phyloP scores from a whole-genome alignment of 1,140 invertebrate genomes.

The Drosophila lacteicornis region DNA sequence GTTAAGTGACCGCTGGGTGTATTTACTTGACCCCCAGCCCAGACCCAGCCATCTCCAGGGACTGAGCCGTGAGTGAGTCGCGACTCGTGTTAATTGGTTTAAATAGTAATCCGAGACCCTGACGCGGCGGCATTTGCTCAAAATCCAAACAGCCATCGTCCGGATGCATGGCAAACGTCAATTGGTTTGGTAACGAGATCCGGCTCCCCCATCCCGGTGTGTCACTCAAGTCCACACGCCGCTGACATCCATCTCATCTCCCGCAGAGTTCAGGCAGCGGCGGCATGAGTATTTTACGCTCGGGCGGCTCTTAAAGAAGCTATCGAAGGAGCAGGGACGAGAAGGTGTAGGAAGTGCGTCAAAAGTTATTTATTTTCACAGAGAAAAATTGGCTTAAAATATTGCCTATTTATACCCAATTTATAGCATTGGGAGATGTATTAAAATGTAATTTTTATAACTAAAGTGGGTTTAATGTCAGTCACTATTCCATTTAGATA shows the following conservation, averaged over 20 bases:
- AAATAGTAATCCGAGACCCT: conserved; percentile 72
- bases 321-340: not conserved
- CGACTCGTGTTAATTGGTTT: conserved; percentile 75
- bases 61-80: conserved; percentile 21
- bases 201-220: conserved; percentile 1
- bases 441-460: not conserved
- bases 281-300: conserved; percentile 32
- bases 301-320: conserved; percentile 35
- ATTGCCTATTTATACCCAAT: not conserved
- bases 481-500: too few species aligned
- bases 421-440: too few species aligned
- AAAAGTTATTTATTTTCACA: not conserved
- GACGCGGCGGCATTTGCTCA: conserved; percentile 36
- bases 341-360: not conserved
- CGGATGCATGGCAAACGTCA: conserved; percentile 57
- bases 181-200: conserved; percentile 74
- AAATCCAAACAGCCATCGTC: conserved; percentile 53
- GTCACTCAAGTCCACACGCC: not conserved
- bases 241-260: conserved; percentile 15
- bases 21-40: conserved; percentile 58
- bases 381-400: not conserved
- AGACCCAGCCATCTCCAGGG: conserved; percentile 29
- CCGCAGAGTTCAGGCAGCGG: conserved; percentile 7
- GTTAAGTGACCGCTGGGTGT: conserved; percentile 60
- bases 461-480: too few species aligned